These are phyloP conservation scores for Drosophila emarginata DNA, from an alignment of 2,888 invertebrate genomes.

Conservation along the genomic window DNA sequence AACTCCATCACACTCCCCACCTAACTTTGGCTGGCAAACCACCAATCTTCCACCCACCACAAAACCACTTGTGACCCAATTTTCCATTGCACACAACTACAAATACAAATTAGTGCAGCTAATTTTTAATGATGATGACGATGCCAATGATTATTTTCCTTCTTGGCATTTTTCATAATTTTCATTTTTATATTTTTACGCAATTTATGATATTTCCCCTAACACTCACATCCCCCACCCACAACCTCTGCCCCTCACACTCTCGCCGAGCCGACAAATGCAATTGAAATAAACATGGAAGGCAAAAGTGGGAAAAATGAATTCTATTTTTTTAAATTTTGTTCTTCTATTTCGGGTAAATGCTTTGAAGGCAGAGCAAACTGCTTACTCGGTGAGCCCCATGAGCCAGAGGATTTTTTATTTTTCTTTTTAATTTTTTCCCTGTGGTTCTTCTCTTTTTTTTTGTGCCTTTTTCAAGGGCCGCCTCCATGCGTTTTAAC, in stretches of 20 bases:
- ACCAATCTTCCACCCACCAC: neutral
- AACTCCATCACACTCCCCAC: slow-evolving; percentile 12
- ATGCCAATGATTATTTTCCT: slow-evolving; percentile 59
- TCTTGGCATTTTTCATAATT: slow-evolving; percentile 75
- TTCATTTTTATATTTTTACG: slow-evolving; percentile 55
- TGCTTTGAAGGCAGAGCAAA: slow-evolving; percentile 1
- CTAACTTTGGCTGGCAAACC: too few species aligned
- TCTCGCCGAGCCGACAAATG: slow-evolving; percentile 54
- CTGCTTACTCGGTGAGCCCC: neutral
- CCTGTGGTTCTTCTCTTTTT: slow-evolving; percentile 31
- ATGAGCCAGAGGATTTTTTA: slow-evolving; percentile 8
- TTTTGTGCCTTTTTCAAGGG: slow-evolving; percentile 53
- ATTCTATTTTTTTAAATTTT: slow-evolving; percentile 24
- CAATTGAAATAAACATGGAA: slow-evolving; percentile 73
- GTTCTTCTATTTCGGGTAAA: neutral
- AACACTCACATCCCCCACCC: neutral
- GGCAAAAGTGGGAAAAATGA: slow-evolving; percentile 32
- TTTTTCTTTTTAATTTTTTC: slow-evolving; percentile 23
- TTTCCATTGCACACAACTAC: slow-evolving; percentile 32
- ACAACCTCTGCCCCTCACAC: slow-evolving; percentile 22
- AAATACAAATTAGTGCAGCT: slow-evolving; percentile 72
- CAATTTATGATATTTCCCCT: slow-evolving; percentile 53
- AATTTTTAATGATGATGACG: slow-evolving; percentile 76
- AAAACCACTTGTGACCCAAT: slow-evolving; percentile 59
- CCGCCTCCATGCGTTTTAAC: slow-evolving; percentile 62